Evolutionary conservation across 2,113 vertebrate genomes (phyloP), one percentile per base, ranked within the genome.

Genomic region (Phylloscopus whistleri): DNA sequence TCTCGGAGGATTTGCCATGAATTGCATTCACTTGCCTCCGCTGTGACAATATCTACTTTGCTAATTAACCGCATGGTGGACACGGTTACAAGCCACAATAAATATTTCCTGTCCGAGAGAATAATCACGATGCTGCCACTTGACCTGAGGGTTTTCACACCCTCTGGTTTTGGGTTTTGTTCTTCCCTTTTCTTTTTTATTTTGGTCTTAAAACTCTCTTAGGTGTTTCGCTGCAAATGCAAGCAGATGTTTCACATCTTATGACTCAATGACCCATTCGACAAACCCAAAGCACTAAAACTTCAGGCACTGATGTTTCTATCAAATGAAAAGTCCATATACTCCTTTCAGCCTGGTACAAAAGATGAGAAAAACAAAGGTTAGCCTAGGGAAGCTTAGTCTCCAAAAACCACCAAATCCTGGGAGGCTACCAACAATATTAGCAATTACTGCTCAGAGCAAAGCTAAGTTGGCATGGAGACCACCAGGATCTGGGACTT

Each of bases 291-390:
- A 96, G 67, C 91, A 96, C 67, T 92, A 94, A 93, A 96, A 95
- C 84, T 89, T 94, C 91, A 75, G 82, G 82, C 66, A 87, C 30
- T 59, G 93, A 76, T 77, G 49, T 97, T 97, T 96, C 94, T 94
- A 96, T 96, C 95, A 97, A 97, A 97, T 87, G 92, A 94, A 95
- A 97, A 96, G 90, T 96, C 95, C 90, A 75, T 91, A 95, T 90
- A 95, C 73, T 96, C 87, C 46, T 84, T 84, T 63, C 92, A 83
- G 91, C 51, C 83, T 64, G 64, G 67, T 70, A 91, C 80, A 94
- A 96, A 91, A 56, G 46, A 78, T 83, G 55, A 70, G 77, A 89
- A 94, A 96, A 89, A 72, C 75, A 89, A 97, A 97, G 73, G 46
- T 92, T 94, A 89, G 86, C 86, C 95, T 85, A 80, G 55, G 84